Evolutionary conservation across 2,888 invertebrate species (phyloP).

Genomic region (Thereva nobilitata): DNA sequence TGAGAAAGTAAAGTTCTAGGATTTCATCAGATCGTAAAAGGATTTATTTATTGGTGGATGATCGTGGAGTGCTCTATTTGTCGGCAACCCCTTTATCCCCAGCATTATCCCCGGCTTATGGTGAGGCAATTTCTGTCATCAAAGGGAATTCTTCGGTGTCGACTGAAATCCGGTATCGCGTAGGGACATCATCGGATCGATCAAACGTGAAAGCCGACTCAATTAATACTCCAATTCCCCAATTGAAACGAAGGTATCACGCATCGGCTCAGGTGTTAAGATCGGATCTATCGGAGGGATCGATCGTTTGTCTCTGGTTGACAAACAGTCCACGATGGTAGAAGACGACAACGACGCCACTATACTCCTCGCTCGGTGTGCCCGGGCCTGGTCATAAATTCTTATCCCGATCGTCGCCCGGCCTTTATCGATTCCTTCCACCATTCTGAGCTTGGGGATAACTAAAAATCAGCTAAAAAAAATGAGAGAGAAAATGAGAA

Average conservation of each 20-base stretch:
- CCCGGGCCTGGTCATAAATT: slow-evolving; percentile 22
- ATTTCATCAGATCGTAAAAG: too few species aligned
- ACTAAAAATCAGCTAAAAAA: not conserved
- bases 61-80: not conserved
- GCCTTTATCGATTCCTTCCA: slow-evolving; percentile 33
- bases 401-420: slow-evolving; percentile 5
- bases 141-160: slow-evolving; percentile 6
- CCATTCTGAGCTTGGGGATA: slow-evolving; percentile 15
- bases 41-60: too few species aligned
- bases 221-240: slow-evolving; percentile 43
- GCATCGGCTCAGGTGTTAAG: slow-evolving; percentile 28
- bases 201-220: slow-evolving; percentile 45
- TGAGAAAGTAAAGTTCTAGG: too few species aligned
- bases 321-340: slow-evolving; percentile 34
- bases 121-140: not conserved
- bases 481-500: not conserved
- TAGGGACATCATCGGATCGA: slow-evolving; percentile 38
- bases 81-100: slow-evolving; percentile 27
- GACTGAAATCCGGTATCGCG: slow-evolving; percentile 7
- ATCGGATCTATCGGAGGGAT: slow-evolving; percentile 29
- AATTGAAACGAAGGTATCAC: slow-evolving; percentile 19
- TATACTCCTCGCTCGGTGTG: not conserved
- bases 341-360: slow-evolving; percentile 33
- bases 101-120: not conserved
- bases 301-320: slow-evolving; percentile 37